Evolutionary conservation across 2,113 vertebrate genomes (phyloP), one percentile per base, ranked within the genome.

Genomic region (Henicopernis longicauda): DNA sequence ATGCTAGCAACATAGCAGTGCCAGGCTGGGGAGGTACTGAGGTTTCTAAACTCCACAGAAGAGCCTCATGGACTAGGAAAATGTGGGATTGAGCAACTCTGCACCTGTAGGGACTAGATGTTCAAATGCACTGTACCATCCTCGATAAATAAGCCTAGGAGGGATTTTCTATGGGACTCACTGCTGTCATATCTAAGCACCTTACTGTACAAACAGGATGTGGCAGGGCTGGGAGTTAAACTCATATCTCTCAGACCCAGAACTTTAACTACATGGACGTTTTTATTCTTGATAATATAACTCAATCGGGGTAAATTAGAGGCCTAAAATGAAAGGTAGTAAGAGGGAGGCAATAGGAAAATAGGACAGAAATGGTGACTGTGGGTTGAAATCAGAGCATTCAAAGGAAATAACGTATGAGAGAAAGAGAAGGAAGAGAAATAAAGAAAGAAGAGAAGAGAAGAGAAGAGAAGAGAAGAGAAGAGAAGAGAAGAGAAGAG

Each of bases 211-310:
- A 90, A 90, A 88, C n/a, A 59, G n/a, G 79, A 22, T n/a, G 59
- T 88, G 86, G 38, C 86, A 79, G 82, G 59, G 52, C 67, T 91
- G 90, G 50, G 59, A 94, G n/a, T 89, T 59, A 94, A 90, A 86
- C 20, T 76, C 3, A 0, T 59, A 5, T 63, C 23, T 47, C 63
- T 80, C 80, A 81, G 72, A 70, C 67, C 32, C 79, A 83, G 67
- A 92, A 54, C 74, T 73, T 74, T 52, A 70, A 62, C 57, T 73
- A 20, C 50, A 22, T 4, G 55, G 72, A 31, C 32, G 19, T 73
- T 70, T 83, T 58, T 26, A n/a, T 62, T 90, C 26, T 86, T 18
- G 16, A 26, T 72, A 73, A 59, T 82, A 15, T 32, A 57, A 86
- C 87, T 91, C 1, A 0, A 21, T 86, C 79, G 3, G 38, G 66